These are phyloP conservation scores for Mystacides longicornis DNA, from an alignment of 2,888 invertebrate genomes.

Conservation along the genomic window DNA sequence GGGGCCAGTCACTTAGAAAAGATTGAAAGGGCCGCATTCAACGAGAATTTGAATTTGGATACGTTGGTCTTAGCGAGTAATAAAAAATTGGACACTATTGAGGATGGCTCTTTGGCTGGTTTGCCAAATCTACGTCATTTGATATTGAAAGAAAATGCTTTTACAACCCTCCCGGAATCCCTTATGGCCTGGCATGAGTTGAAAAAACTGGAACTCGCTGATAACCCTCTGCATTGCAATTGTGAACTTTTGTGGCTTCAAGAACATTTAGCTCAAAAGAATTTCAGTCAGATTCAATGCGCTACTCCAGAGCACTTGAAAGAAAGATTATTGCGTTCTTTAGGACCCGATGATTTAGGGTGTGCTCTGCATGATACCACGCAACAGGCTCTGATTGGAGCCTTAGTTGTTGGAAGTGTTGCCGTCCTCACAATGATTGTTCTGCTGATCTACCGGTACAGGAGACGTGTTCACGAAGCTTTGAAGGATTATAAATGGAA, in stretches of 20 bases:
- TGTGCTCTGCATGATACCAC: constrained; percentile 73
- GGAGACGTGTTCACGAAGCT: constrained; percentile 72
- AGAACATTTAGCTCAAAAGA: constrained; percentile 59
- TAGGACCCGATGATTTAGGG: constrained; percentile 71
- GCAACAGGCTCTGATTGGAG: constrained; percentile 73
- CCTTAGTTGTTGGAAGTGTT: constrained; percentile 65
- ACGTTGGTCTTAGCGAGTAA: constrained; percentile 68
- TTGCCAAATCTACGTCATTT: constrained; percentile 72
- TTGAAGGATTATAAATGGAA: constrained; percentile 79
- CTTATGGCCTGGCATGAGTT: constrained; percentile 74
- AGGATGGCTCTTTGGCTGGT: constrained; percentile 70
- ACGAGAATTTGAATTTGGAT: constrained; percentile 75
- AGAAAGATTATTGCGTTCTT: constrained; percentile 57
- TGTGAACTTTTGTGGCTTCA: constrained; percentile 76
- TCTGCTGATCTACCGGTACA: constrained; percentile 69
- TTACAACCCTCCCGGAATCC: constrained; percentile 67
- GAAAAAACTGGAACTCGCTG: constrained; percentile 66
- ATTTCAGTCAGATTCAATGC: constrained; percentile 66
- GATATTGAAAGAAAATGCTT: constrained; percentile 69
- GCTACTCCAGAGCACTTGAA: constrained; percentile 64
- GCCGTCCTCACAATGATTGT: constrained; percentile 64
- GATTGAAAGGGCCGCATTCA: constrained; percentile 71
- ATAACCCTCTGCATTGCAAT: constrained; percentile 76
- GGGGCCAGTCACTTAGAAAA: constrained; percentile 66
- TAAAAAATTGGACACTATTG: constrained; percentile 62